Base-by-base conservation (phyloP, 2,113 vertebrate genomes). In the Accipiter virgatus region DNA sequence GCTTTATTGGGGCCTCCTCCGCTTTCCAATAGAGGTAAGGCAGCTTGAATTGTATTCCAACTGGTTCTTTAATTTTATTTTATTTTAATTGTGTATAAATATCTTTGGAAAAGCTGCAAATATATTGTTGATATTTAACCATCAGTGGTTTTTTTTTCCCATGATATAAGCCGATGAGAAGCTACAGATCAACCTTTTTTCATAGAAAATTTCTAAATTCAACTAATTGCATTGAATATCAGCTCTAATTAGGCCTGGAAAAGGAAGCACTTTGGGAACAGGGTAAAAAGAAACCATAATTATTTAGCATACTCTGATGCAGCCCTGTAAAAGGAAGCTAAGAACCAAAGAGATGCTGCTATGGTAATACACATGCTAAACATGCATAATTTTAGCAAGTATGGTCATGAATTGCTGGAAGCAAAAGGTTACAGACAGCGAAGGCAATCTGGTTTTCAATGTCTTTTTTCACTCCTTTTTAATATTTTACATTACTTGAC, bases 151-250 rank as follows among this genome's bases (percentile, higher is more conserved):
- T 52, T 26, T 52, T 26, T 86, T 67, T 27, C 7, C 25, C 6
- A 10, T 81, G 42, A 20, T 79, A 45, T 2, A 63, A 78, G 23
- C 56, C 6, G 16, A 88, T 88, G 43, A 72, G 58, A 79, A 85
- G 31, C 62, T 92, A 43, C 73, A 85, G 48, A 77, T 45, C 20
- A 86, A 71, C 14, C 32, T 62, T 75, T 91, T 62, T 78, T 62
- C 65, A 48, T 56, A 79, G 77, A 36, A 92, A 87, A 84, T 56
- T 34, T 95, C 43, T 89, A 91, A 95, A 94, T 96, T 87, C 86
- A 71, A 68, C 86, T 89, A 97, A 94, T 95, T 95, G 34, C 88
- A 66, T 22, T 95, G 93, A 93, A 87, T 92, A 80, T 87, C 86
- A 75, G 56, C 68, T 85, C 74, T 93, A 97, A 95, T 95, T 97